A percentile compares a stretch with the other conserved stretches of the same genome.
phyloP scores from a whole-genome alignment of 2,888 invertebrate genomes.

The Pammene fasciana region DNA sequence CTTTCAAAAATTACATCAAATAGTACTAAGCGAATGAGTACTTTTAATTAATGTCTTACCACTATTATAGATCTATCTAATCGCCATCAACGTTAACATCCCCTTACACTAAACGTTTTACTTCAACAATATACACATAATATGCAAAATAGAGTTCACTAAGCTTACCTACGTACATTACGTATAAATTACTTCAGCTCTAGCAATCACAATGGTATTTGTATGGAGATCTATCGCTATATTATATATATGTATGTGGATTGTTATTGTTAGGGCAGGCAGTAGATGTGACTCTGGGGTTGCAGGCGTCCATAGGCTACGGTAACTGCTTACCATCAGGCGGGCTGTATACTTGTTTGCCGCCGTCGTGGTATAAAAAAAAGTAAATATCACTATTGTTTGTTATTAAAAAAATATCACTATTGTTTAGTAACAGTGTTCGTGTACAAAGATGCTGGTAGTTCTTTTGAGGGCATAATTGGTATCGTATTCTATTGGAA shows the following conservation, averaged over 20 bases:
- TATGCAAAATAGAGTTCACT: conserved; percentile 39
- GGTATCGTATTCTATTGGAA: too few relatives aligned
- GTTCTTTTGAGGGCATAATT: too few relatives aligned
- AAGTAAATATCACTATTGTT: conserved; percentile 25
- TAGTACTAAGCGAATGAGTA: conserved; percentile 2
- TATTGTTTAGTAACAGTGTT: conserved; percentile 12
- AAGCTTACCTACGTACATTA: conserved; percentile 37
- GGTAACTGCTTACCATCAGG: too few relatives aligned
- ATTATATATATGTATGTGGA: not conserved
- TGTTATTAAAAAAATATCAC: too few relatives aligned
- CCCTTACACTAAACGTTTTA: conserved; percentile 14
- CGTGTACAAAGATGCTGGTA: too few relatives aligned
- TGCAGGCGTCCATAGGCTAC: too few relatives aligned
- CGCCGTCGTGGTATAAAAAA: too few relatives aligned
- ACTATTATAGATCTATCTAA: conserved; percentile 33
- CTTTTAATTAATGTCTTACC: conserved; percentile 18
- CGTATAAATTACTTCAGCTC: conserved; percentile 39
- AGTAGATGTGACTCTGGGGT: too few relatives aligned
- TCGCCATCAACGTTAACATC: conserved; percentile 27
- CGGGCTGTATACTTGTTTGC: too few relatives aligned
- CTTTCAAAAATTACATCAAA: not conserved
- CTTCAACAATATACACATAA: conserved; percentile 24
- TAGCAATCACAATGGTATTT: conserved; percentile 38
- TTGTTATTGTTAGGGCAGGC: conserved; percentile 11
- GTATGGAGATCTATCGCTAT: conserved; percentile 20